A percentile compares a stretch with the other conserved stretches of the same genome.
Evolutionary conservation across 2,113 vertebrate genomes (phyloP).

Genomic region (Furnarius figulus): DNA sequence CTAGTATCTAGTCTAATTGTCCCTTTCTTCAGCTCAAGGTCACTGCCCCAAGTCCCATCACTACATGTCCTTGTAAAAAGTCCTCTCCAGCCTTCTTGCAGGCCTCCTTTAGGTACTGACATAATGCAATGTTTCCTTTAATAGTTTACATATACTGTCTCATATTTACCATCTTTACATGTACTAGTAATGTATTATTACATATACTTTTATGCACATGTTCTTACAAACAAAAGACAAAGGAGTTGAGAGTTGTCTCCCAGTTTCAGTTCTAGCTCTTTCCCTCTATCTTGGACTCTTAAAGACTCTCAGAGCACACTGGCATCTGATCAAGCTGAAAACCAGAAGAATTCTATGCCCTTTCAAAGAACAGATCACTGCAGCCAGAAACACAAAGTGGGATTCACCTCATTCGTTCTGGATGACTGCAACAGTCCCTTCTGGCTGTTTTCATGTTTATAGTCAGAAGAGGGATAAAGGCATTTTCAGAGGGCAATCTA

Average conservation of each 20-base stretch:
- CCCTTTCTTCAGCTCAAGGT: not conserved
- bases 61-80: not conserved
- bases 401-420: not conserved
- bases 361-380: not conserved
- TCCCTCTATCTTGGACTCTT: not conserved
- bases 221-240: not conserved
- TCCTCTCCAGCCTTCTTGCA: not conserved
- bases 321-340: not conserved
- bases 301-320: not conserved
- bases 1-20: not conserved
- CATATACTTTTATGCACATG: not conserved
- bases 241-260: not conserved
- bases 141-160: not conserved
- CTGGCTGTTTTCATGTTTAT: not conserved
- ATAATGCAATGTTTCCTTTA: not conserved
- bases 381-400: not conserved
- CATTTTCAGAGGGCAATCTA: not conserved
- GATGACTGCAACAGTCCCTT: not conserved
- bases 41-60: not conserved
- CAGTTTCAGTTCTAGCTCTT: not conserved
- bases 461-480: not conserved
- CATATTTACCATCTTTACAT: not conserved
- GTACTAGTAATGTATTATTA: not conserved
- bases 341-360: not conserved
- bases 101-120: not conserved